Percentiles rank a stretch among this genome's conserved stretches.
Conservation (phyloP, 1,140 invertebrate genomes). For the Penaeus vannamei region DNA sequence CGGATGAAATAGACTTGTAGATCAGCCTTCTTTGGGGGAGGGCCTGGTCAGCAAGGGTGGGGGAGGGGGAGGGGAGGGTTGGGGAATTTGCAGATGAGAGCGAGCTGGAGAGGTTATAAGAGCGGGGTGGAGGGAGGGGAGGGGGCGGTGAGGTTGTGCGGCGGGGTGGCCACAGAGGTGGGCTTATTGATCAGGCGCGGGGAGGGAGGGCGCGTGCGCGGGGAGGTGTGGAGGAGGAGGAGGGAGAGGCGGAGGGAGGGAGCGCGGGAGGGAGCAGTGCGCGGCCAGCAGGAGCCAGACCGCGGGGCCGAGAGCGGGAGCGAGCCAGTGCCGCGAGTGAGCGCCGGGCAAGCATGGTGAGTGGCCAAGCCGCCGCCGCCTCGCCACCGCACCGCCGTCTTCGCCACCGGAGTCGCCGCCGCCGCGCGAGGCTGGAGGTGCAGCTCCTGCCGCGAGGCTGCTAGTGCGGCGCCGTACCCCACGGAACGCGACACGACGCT, state of each 20-base stretch:
- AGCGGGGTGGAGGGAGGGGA: background rate
- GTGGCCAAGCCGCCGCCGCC: constrained; percentile 48
- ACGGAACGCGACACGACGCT: constrained; percentile 41
- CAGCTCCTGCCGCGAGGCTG: background rate
- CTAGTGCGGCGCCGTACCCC: constrained; percentile 45
- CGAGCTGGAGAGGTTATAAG: background rate
- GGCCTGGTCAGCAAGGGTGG: background rate
- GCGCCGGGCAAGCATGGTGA: constrained; percentile 53
- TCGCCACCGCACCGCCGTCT: constrained; percentile 40
- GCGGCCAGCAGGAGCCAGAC: background rate
- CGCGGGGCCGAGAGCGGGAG: constrained; percentile 34
- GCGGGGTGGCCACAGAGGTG: background rate
- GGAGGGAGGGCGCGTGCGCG: background rate
- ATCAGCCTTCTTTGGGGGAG: background rate
- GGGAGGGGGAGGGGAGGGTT: background rate
- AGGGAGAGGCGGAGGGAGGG: background rate
- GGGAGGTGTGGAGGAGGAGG: background rate
- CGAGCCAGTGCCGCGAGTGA: constrained; percentile 39
- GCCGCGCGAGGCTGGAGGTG: constrained; percentile 9
- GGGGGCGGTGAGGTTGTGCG: constrained; percentile 21
- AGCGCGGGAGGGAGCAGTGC: constrained; percentile 3
- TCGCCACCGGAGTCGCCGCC: constrained; percentile 50
- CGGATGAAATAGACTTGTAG: too few species aligned
- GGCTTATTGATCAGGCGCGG: background rate
- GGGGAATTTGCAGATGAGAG: background rate